Conservation (phyloP, 2,113 vertebrate species). For the Brachyistius frenatus region DNA sequence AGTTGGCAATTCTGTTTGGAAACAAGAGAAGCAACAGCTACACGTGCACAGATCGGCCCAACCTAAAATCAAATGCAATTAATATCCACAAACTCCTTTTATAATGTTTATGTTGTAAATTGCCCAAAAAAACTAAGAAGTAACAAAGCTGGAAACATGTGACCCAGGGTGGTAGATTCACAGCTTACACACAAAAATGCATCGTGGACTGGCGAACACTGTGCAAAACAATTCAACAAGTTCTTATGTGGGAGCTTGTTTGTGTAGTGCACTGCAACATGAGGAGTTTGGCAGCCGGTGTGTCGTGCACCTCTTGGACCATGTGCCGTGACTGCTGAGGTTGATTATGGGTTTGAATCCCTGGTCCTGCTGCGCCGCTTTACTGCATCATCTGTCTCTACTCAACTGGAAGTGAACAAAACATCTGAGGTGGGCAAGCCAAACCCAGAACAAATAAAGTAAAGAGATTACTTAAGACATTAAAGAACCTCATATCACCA, state of each 20-base stretch:
- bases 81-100: no score
- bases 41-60: no score
- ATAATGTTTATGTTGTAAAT: no score
- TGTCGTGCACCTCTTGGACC: neutral
- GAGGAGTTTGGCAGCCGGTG: neutral
- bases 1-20: no score
- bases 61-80: no score
- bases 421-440: neutral
- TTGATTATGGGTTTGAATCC: slow-evolving; percentile 30
- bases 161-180: neutral
- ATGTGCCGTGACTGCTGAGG: slow-evolving; percentile 5
- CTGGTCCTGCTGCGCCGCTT: slow-evolving; percentile 6
- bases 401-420: slow-evolving; percentile 22
- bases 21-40: no score
- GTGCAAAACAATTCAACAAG: neutral
- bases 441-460: neutral
- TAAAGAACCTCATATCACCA: neutral
- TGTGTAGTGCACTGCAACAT: neutral
- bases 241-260: neutral
- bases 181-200: neutral
- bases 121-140: no score
- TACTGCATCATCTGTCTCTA: slow-evolving; percentile 26
- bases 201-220: neutral
- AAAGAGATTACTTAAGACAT: neutral
- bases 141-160: no score